Evolutionary conservation across 2,113 vertebrate species (phyloP).

Genomic region (Ammodytes dubius): DNA sequence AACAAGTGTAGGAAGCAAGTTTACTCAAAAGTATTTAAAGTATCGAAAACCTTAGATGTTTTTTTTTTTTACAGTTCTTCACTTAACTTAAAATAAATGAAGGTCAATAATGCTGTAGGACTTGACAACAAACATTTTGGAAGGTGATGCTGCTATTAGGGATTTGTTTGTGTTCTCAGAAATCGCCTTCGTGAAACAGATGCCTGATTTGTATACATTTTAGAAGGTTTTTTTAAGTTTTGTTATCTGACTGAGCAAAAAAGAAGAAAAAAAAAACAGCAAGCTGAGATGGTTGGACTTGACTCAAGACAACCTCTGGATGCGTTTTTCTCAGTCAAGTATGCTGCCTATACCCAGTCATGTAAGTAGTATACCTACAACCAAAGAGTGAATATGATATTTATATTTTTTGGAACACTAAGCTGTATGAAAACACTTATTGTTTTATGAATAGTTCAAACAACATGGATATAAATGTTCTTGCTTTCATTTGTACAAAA

Average conservation of each 20-base stretch:
- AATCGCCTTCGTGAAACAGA: neutral
- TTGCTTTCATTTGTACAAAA: neutral
- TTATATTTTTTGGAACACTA: neutral
- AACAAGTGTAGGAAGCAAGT: no score
- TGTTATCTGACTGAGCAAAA: neutral
- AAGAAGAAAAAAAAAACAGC: no score
- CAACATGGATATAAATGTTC: neutral
- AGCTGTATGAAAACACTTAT: neutral
- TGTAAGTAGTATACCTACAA: neutral
- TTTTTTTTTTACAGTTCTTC: no score
- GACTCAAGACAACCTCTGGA: neutral
- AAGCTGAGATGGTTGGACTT: neutral
- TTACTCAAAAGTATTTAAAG: no score
- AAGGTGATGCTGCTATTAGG: neutral
- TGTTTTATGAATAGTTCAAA: neutral
- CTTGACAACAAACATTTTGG: neutral
- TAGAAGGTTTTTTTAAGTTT: neutral
- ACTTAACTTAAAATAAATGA: no score
- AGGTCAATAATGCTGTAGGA: no score
- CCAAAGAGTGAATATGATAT: neutral
- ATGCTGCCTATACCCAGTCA: neutral
- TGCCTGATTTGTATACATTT: neutral
- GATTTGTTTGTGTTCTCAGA: neutral
- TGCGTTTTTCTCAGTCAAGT: neutral
- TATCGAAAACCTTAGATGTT: no score